Evolutionary conservation across 2,888 invertebrate species (phyloP).

Genomic region (Tortrix viridana): DNA sequence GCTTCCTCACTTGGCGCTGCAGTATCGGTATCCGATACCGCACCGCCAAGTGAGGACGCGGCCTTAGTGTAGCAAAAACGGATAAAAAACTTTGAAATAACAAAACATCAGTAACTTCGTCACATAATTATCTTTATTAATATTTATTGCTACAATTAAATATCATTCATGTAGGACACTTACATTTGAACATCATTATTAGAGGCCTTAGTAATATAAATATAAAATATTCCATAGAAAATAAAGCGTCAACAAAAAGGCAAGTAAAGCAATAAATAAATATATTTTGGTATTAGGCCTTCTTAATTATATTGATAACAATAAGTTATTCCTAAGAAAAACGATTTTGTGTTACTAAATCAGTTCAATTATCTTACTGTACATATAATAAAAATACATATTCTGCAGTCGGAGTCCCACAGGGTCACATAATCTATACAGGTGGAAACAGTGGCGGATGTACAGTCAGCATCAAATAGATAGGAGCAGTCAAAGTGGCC

Average conservation of each 20-base stretch:
- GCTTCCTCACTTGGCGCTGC: too few relatives aligned
- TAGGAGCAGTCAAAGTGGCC: too few relatives aligned
- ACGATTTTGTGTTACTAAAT: not conserved
- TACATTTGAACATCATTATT: conserved; percentile 44
- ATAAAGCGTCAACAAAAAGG: conserved; percentile 15
- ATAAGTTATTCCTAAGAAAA: conserved; percentile 31
- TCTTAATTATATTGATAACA: conserved; percentile 8
- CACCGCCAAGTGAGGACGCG: too few relatives aligned
- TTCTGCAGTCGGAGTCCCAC: too few relatives aligned
- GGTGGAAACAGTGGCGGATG: too few relatives aligned
- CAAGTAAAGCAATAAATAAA: conserved; percentile 33
- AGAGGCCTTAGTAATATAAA: conserved; percentile 37
- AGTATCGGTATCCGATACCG: too few relatives aligned
- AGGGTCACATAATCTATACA: too few relatives aligned
- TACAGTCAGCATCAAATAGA: too few relatives aligned
- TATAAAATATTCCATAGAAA: not conserved
- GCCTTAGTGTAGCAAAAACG: too few relatives aligned
- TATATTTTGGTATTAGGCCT: conserved; percentile 37
- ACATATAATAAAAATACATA: too few relatives aligned
- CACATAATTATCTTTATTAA: conserved; percentile 29
- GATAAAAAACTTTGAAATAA: not conserved
- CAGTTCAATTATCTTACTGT: too few relatives aligned
- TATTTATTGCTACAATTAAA: conserved; percentile 36
- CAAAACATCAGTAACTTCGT: conserved; percentile 11
- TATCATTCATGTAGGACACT: conserved; percentile 41